phyloP scores from a whole-genome alignment of 2,797 vertebrate species.

The Craterocephalus amniculus region DNA sequence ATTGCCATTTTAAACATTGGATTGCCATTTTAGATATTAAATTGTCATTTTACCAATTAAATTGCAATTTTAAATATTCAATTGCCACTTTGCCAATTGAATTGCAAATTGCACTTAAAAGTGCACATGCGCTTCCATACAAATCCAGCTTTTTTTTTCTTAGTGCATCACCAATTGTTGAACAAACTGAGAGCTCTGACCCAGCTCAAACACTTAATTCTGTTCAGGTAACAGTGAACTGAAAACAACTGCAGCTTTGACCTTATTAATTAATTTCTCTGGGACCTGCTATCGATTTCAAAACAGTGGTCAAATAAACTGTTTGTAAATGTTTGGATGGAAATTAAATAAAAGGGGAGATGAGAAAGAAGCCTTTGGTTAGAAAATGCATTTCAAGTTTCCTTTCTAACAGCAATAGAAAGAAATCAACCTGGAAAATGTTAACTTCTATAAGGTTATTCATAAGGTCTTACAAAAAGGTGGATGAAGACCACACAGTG shows the following conservation, averaged over 20 bases:
- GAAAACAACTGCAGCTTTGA: slow-evolving; percentile 65
- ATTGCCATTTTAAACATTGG: too few species aligned
- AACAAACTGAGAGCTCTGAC: slow-evolving; percentile 48
- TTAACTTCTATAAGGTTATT: not conserved
- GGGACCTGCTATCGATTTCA: slow-evolving; percentile 69
- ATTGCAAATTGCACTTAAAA: too few species aligned
- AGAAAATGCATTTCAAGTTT: slow-evolving; percentile 47
- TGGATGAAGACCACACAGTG: not conserved
- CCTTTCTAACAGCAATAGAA: not conserved
- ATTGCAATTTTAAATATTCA: too few species aligned
- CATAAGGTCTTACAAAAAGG: not conserved
- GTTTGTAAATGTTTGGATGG: slow-evolving; percentile 32
- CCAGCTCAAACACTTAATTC: slow-evolving; percentile 66
- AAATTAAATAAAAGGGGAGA: slow-evolving; percentile 48
- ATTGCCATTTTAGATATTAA: too few species aligned
- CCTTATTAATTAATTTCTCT: slow-evolving; percentile 80
- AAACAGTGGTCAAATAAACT: slow-evolving; percentile 45
- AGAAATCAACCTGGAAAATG: not conserved
- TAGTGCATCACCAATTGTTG: slow-evolving; percentile 20
- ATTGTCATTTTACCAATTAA: too few species aligned
- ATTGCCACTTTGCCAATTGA: too few species aligned
- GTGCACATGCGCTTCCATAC: too few species aligned
- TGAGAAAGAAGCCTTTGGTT: slow-evolving; percentile 33
- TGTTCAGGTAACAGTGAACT: slow-evolving; percentile 71
- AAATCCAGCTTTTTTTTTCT: slow-evolving; percentile 6